These are phyloP conservation scores for Chloromyia formosa DNA, from an alignment of 2,888 invertebrate genomes.

Conservation along the genomic window DNA sequence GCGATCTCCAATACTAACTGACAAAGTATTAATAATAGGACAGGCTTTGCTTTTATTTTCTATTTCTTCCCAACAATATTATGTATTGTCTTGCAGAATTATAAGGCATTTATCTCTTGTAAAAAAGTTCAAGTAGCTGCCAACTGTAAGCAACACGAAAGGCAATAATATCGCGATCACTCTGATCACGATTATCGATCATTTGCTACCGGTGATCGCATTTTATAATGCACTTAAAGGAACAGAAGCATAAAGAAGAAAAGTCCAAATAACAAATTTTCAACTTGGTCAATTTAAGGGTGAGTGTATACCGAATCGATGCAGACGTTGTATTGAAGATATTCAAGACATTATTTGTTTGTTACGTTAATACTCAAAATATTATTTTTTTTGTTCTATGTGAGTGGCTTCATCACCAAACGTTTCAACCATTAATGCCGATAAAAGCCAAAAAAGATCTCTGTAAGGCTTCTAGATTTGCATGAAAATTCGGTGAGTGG, in stretches of 20 bases:
- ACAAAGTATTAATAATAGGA: too few species aligned
- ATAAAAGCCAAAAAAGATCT: too few species aligned
- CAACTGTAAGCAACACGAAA: constrained; percentile 51
- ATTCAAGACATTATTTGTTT: too few species aligned
- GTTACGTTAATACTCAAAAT: too few species aligned
- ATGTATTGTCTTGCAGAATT: constrained; percentile 28
- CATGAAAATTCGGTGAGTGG: too few species aligned
- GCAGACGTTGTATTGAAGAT: not conserved
- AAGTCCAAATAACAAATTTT: constrained; percentile 18
- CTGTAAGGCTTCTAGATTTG: too few species aligned
- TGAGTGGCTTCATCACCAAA: too few species aligned
- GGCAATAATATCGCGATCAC: constrained; percentile 64
- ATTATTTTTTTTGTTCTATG: too few species aligned
- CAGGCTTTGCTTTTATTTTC: too few species aligned
- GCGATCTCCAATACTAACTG: too few species aligned
- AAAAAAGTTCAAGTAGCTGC: constrained; percentile 36
- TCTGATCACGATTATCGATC: constrained; percentile 62
- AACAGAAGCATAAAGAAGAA: constrained; percentile 1
- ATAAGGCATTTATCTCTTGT: constrained; percentile 26
- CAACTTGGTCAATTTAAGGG: not conserved
- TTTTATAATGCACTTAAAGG: constrained; percentile 25
- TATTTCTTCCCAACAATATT: too few species aligned
- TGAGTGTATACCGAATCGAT: not conserved
- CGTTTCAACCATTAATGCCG: too few species aligned
- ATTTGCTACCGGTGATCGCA: constrained; percentile 53